phyloP scores from a whole-genome alignment of 2,888 invertebrate species.

The Polietes domitor region DNA sequence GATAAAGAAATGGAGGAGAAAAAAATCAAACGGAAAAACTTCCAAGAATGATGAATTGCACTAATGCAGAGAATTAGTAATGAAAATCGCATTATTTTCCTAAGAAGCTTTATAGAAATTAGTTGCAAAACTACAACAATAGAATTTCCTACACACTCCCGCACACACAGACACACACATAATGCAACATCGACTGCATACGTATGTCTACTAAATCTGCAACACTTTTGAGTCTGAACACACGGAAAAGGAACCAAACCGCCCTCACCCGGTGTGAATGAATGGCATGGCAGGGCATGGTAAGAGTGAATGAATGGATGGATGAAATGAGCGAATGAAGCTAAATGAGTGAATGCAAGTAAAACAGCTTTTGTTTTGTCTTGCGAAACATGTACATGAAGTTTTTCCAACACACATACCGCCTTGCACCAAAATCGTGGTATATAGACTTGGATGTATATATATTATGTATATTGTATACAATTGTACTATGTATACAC shows the following conservation, averaged over 20 bases:
- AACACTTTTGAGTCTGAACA: background rate
- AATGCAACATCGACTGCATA: no score
- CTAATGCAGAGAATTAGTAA: conserved; percentile 35
- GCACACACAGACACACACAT: background rate
- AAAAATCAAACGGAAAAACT: conserved; percentile 1
- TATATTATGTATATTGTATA: no score
- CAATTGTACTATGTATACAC: background rate
- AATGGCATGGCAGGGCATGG: no score
- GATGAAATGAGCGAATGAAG: no score
- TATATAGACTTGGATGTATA: no score
- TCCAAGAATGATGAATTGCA: conserved; percentile 21
- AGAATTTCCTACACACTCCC: background rate
- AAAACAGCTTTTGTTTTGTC: conserved; percentile 18
- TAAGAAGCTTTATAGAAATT: conserved; percentile 38
- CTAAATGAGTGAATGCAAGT: background rate
- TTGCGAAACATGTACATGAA: background rate
- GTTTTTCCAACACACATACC: background rate
- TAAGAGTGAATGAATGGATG: background rate
- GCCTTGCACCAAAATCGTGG: no score
- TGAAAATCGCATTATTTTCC: conserved; percentile 36
- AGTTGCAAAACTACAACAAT: conserved; percentile 27
- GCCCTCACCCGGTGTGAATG: background rate
- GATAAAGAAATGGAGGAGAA: background rate
- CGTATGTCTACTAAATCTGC: background rate
- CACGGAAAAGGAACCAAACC: background rate